These are phyloP conservation scores for Trogon melanurus DNA, from an alignment of 2,113 vertebrate genomes.

Conservation along the genomic window DNA sequence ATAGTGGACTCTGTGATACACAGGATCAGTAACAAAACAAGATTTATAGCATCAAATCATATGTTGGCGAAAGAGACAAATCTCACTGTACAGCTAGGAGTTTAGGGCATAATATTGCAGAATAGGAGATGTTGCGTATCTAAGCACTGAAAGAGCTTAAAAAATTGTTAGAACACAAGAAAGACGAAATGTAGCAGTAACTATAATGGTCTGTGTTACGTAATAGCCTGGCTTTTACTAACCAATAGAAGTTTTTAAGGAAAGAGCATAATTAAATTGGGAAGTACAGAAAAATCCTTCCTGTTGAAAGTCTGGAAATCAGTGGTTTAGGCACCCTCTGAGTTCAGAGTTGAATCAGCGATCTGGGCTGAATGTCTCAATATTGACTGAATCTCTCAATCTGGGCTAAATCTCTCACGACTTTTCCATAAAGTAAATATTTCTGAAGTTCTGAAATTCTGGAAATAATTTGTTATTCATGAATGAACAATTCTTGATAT, in stretches of 20 bases:
- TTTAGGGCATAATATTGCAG: neutral
- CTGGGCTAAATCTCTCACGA: neutral
- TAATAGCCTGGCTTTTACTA: neutral
- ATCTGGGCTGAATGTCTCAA: neutral
- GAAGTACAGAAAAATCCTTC: neutral
- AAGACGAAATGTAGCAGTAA: neutral
- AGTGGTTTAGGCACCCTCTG: neutral
- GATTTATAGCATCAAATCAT: neutral
- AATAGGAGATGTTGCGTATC: neutral
- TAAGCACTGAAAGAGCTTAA: neutral
- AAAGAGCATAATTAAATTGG: neutral
- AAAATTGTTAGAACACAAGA: neutral
- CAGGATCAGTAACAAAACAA: conserved; percentile 25
- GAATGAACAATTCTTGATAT: neutral
- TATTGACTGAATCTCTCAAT: too few species aligned
- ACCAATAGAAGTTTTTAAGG: neutral
- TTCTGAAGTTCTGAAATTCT: neutral
- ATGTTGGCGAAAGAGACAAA: neutral
- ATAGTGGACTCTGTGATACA: conserved; percentile 31
- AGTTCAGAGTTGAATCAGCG: neutral
- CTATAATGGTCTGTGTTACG: neutral
- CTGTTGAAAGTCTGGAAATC: neutral
- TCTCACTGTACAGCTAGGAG: neutral
- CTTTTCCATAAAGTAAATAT: neutral
- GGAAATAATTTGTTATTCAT: neutral